Percentiles rank a stretch among this genome's conserved stretches.
phyloP scores from a whole-genome alignment of 2,797 vertebrate genomes.

The Amniataba percoides region DNA sequence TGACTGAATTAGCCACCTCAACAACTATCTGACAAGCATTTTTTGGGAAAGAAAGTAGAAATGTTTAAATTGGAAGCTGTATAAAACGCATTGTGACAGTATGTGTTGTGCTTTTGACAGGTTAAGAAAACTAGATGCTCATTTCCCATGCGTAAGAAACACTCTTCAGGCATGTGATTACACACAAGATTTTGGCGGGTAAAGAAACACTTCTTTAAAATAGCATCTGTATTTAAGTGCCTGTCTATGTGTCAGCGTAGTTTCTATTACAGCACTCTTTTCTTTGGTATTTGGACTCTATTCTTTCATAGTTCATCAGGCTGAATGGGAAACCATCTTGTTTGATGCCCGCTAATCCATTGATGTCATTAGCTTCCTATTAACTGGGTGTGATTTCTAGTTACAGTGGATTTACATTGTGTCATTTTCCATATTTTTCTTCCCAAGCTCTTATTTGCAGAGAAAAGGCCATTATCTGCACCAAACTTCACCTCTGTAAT shows the following conservation, averaged over 20 bases:
- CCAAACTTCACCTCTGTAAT: constrained; percentile 76
- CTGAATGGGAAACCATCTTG: constrained; percentile 50
- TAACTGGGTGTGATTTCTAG: constrained; percentile 70
- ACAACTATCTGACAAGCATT: background rate
- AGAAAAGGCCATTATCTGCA: constrained; percentile 66
- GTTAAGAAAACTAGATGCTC: constrained; percentile 3
- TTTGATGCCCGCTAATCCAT: constrained; percentile 67
- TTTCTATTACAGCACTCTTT: constrained; percentile 5
- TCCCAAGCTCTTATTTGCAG: constrained; percentile 61
- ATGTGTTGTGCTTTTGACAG: constrained; percentile 18
- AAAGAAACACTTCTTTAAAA: constrained; percentile 12
- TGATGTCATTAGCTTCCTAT: constrained; percentile 74
- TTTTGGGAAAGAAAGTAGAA: background rate
- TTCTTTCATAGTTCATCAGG: constrained; percentile 34
- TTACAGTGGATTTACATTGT: constrained; percentile 69
- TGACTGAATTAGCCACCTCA: background rate
- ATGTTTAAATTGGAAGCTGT: constrained; percentile 6
- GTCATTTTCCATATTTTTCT: constrained; percentile 43
- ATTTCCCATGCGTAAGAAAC: constrained; percentile 18
- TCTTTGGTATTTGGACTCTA: constrained; percentile 31
- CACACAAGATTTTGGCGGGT: background rate
- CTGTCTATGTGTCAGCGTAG: background rate
- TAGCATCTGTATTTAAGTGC: constrained; percentile 1
- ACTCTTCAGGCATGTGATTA: constrained; percentile 1
- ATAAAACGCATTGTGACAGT: background rate